phyloP scores from a whole-genome alignment of 2,888 invertebrate species.

The Trissoscelio sp. region DNA sequence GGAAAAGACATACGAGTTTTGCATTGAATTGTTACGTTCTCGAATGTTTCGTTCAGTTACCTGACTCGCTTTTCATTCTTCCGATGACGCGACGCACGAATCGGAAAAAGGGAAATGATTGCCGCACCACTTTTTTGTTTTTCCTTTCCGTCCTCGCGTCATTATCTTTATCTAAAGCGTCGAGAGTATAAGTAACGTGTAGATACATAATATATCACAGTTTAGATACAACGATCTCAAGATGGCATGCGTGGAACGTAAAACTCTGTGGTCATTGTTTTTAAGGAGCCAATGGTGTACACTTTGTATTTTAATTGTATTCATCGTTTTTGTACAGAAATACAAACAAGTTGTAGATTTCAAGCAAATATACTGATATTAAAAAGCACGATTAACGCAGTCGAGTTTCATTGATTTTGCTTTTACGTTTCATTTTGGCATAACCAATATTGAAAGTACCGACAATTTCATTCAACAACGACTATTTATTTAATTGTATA shows the following conservation, averaged over 20 bases:
- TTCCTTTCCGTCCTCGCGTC: constrained; percentile 55
- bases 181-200: constrained; percentile 81
- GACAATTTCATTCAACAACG: background rate
- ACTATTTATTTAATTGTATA: background rate
- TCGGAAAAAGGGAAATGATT: no score
- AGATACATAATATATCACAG: constrained; percentile 83
- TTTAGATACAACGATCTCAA: constrained; percentile 83
- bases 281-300: constrained; percentile 69
- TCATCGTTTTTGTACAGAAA: constrained; percentile 57
- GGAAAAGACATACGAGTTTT: constrained; percentile 5
- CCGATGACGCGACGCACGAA: constrained; percentile 28
- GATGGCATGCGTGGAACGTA: constrained; percentile 79
- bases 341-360: constrained; percentile 39
- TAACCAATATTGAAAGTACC: background rate
- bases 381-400: constrained; percentile 17
- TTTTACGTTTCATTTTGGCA: no score
- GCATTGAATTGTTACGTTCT: constrained; percentile 2
- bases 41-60: constrained; percentile 12
- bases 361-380: constrained; percentile 45
- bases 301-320: constrained; percentile 52
- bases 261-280: constrained; percentile 69
- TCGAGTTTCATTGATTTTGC: constrained; percentile 43
- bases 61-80: constrained; percentile 54
- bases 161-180: constrained; percentile 64
- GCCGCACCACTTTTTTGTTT: no score